Evolutionary conservation across 92 coral and sea anemone genomes (phyloP), one percentile per base, ranked within the genome.

Genomic region (Phenganax subtilis): DNA sequence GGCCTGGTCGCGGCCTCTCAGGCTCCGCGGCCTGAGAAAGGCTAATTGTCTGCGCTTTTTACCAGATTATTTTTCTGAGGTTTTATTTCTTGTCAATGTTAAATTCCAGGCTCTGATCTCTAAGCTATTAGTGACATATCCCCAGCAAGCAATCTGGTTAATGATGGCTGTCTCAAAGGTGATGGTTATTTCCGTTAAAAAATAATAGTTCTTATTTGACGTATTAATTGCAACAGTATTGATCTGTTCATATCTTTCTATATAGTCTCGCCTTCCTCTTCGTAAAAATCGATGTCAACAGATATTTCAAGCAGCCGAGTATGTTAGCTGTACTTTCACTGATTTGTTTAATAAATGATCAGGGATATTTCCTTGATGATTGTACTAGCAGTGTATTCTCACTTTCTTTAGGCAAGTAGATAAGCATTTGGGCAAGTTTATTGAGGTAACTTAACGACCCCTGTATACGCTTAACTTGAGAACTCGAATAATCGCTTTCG

Each of bases 121-220:
- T 37, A 91, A 89, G 61, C 88, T 94, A 7, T 57, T 94, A 20
- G 86, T 90, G 7, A 89, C 97, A 1, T 92, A 91, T 83, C 98
- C 96, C n/a, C 96, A 94, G 70, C 98, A 94, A 70, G 92, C 97
- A 0, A 89, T 94, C 86, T 94, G 98, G 98, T 92, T 90, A 90
- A 92, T 94, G 89, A 92, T 94, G 98, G 97, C 98, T 52, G 97
- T 94, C 0, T 94, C 98, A 10, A 94, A 94, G 97, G 98, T 94
- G 59, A 75, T 72, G 8, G 9, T 27, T 9, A 31, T 0, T 70
- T 20, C 53, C 2, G 28, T 28, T 58, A n/a, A 10, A n/a, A 74
- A 47, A 1, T 54, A 53, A 25, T 44, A 20, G 10, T 44, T 53
- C 55, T 6, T 12, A 16, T 54, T 54, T 56, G n/a, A n/a, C n/a